Evolutionary conservation across 2,888 invertebrate species (phyloP).

Genomic region (Dolomedes plantarius): DNA sequence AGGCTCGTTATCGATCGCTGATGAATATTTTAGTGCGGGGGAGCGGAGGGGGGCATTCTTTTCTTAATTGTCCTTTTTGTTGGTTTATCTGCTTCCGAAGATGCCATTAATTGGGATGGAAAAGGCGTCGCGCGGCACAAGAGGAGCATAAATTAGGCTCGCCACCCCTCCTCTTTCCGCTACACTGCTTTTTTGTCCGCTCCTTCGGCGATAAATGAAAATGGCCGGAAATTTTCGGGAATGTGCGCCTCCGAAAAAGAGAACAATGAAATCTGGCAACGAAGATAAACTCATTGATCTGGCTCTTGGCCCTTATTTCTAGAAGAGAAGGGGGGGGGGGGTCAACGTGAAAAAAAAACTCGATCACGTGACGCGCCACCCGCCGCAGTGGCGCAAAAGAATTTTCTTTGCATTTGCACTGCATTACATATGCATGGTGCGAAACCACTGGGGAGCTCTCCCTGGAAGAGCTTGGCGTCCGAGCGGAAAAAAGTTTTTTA

Average conservation of each 20-base stretch:
- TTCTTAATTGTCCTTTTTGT: conserved; percentile 71
- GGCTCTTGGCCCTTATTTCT: conserved; percentile 60
- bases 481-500: neutral
- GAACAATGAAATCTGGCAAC: conserved; percentile 51
- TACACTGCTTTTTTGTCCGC: conserved; percentile 55
- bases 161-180: conserved; percentile 47
- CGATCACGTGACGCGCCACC: conserved; percentile 47
- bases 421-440: conserved; percentile 15
- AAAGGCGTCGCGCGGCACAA: conserved; percentile 50
- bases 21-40: conserved; percentile 14
- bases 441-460: neutral
- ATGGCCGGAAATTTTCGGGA: conserved; percentile 59
- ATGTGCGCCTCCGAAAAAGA: conserved; percentile 18
- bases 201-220: conserved; percentile 65
- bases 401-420: conserved; percentile 52
- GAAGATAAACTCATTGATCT: conserved; percentile 61
- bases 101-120: conserved; percentile 70
- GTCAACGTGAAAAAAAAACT: conserved; percentile 16
- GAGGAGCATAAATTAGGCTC: conserved; percentile 62
- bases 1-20: conserved; percentile 37
- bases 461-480: neutral
- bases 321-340: conserved; percentile 16
- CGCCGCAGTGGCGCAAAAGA: conserved; percentile 58
- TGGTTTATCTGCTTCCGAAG: conserved; percentile 69
- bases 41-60: conserved; percentile 25